Evolutionary conservation across 2,797 vertebrate genomes (phyloP), one percentile per base, ranked within the genome.

Genomic region (Coilia nasus): DNA sequence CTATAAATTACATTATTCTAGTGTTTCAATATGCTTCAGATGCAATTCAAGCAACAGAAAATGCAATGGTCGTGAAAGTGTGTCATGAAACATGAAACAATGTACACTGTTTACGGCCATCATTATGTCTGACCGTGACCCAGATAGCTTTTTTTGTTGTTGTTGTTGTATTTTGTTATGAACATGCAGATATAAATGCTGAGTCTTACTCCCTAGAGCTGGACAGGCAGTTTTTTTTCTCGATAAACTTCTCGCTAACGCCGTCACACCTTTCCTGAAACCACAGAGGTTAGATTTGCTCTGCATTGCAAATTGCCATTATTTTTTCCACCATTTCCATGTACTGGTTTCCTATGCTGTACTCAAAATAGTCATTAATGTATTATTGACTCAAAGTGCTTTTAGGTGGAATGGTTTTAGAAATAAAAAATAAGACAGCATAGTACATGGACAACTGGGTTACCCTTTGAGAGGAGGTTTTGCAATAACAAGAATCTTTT

Each of bases 321-420:
- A 41, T 88, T 92, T 91, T 92, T 95, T 94, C 91, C 92, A 95
- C 96, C 95, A 95, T 94, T 93, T 94, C 94, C 93, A 93, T 78
- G 71, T 78, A 41, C 71, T 87, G 86, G 88, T 91, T 91, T 85
- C 87, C 82, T 90, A 88, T 89, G 88, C 86, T 88, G 83, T 84
- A 83, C 83, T 85, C 92, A 93, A 92, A 93, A 86, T 92, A 95
- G 96, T 93, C 94, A 94, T 96, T 92, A 94, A 94, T 88, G 90
- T 92, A 93, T 92, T 90, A 94, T 94, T 93, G 96, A 96, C 96
- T 92, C 94, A 98, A 99, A 98, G 98, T 98, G 97, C 98, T 97
- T 89, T 86, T 94, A 96, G 93, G 96, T 96, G 96, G 97, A 98
- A 98, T 97, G 96, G 95, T 95, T 95, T 92, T 91, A 94, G 94